Conservation (phyloP, 2,797 vertebrate species). For the Thamnophis elegans region DNA sequence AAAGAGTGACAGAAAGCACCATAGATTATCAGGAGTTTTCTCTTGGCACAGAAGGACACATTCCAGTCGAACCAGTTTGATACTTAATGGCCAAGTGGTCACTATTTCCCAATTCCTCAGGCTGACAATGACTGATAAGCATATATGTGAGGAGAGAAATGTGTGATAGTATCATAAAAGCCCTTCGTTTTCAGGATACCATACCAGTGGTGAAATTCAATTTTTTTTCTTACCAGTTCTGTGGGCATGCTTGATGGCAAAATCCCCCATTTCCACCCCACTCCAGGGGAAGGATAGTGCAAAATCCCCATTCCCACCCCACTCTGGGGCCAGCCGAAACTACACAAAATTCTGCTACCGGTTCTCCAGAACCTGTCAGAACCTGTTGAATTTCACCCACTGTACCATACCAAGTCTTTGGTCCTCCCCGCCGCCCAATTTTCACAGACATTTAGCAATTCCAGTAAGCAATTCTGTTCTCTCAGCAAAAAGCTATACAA, state of each 20-base stretch:
- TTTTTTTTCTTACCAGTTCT: too few relatives aligned
- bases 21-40: conserved; percentile 38
- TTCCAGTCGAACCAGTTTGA: conserved; percentile 30
- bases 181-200: background rate
- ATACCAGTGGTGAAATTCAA: background rate
- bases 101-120: background rate
- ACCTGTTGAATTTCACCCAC: too few relatives aligned
- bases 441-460: background rate
- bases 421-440: background rate
- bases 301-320: too few relatives aligned
- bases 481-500: background rate
- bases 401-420: background rate
- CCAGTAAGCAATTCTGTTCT: background rate
- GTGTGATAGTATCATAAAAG: background rate
- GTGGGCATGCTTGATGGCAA: too few relatives aligned
- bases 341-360: too few relatives aligned
- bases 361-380: too few relatives aligned
- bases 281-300: too few relatives aligned
- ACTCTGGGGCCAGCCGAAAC: too few relatives aligned
- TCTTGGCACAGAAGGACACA: conserved; percentile 16
- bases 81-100: background rate
- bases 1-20: conserved; percentile 42
- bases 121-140: background rate
- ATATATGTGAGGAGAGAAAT: background rate
- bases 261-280: too few relatives aligned